Percentiles rank a stretch among this genome's conserved stretches.
These are phyloP conservation scores for Sorex maritimensis DNA, from an alignment of 2,797 vertebrate genomes.

Conservation along the genomic window DNA sequence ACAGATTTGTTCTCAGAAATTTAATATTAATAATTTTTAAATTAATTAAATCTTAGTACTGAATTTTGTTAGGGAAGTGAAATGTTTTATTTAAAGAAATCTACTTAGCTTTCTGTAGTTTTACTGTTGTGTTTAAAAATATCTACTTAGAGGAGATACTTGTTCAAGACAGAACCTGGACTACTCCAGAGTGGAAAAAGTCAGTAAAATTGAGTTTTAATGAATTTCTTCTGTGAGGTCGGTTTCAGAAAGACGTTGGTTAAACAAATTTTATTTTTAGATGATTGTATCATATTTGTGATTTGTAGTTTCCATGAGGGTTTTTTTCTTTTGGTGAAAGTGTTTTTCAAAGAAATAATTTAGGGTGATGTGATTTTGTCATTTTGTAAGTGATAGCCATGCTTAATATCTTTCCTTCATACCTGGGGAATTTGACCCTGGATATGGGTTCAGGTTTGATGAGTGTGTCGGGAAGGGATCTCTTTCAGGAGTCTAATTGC, in stretches of 20 bases:
- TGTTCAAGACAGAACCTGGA: no score
- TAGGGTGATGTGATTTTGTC: not conserved
- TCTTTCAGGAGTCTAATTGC: slow-evolving; percentile 36
- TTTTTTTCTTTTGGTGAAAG: slow-evolving; percentile 61
- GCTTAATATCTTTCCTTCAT: slow-evolving; percentile 52
- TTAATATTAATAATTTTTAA: not conserved
- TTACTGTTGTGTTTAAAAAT: no score
- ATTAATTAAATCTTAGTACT: not conserved
- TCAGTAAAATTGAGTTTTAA: not conserved
- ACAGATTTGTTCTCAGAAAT: slow-evolving; percentile 3
- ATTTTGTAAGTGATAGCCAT: slow-evolving; percentile 62
- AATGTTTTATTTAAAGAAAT: no score
- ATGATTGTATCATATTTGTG: not conserved
- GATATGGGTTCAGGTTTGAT: slow-evolving; percentile 46
- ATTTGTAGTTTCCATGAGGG: not conserved
- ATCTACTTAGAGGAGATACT: no score
- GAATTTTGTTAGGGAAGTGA: no score
- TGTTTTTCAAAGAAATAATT: slow-evolving; percentile 51
- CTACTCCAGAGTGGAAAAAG: no score
- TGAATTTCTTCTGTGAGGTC: not conserved
- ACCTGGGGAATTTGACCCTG: slow-evolving; percentile 40
- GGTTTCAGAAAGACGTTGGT: slow-evolving; percentile 17
- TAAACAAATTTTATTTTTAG: slow-evolving; percentile 41
- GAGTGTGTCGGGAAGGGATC: slow-evolving; percentile 45
- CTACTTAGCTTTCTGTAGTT: no score